These are phyloP conservation scores for Liasis olivaceus DNA, from an alignment of 2,797 vertebrate genomes.

Conservation along the genomic window DNA sequence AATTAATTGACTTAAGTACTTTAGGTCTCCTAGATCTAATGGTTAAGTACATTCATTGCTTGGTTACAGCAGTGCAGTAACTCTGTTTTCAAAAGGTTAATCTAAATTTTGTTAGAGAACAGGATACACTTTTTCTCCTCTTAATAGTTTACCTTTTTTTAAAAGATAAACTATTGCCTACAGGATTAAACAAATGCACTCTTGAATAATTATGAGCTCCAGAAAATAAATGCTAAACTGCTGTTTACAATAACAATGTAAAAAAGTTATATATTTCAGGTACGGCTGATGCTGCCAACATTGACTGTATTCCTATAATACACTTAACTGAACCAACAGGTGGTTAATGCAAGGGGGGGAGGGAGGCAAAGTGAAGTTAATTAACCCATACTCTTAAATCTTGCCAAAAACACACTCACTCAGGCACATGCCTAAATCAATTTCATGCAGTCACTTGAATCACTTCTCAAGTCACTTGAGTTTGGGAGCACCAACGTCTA, in stretches of 20 bases:
- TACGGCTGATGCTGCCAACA: neutral
- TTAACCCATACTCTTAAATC: neutral
- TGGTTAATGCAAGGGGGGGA: neutral
- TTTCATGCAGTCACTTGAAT: neutral
- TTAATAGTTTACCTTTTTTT: neutral
- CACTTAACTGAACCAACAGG: neutral
- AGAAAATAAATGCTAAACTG: neutral
- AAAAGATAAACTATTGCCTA: neutral
- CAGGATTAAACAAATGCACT: neutral
- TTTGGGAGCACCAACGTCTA: neutral
- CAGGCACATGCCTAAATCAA: neutral
- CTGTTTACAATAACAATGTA: neutral
- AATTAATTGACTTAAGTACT: conserved; percentile 26
- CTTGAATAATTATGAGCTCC: neutral
- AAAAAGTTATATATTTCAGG: neutral
- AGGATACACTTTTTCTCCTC: neutral
- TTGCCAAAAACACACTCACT: neutral
- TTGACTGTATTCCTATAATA: neutral
- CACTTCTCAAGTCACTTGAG: neutral
- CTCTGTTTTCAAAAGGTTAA: conserved; percentile 28
- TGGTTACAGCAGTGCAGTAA: neutral
- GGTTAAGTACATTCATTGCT: neutral
- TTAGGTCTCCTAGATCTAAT: conserved; percentile 1
- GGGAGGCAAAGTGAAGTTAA: neutral
- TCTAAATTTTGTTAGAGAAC: neutral